phyloP scores from a whole-genome alignment of 2,113 vertebrate species.

The Bambusicola thoracicus region DNA sequence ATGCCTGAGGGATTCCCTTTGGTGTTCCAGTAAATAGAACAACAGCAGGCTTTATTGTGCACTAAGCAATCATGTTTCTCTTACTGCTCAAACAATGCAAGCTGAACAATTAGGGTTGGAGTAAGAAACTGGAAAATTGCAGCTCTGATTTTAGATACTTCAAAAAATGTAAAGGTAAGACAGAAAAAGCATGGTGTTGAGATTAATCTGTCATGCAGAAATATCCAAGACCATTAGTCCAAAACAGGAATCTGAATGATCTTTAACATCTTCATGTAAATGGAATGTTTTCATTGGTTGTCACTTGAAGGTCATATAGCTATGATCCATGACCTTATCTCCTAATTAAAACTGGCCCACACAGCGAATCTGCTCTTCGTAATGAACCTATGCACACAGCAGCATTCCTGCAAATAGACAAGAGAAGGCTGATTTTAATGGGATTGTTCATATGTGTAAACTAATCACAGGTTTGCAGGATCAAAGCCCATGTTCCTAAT shows the following conservation, averaged over 20 bases:
- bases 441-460: neutral
- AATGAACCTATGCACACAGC: accelerated
- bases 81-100: neutral
- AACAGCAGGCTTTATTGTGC: neutral
- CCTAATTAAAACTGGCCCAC: neutral
- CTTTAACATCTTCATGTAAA: neutral
- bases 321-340: neutral
- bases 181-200: neutral
- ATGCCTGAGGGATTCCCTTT: conserved; percentile 69
- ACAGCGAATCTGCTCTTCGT: neutral
- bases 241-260: neutral
- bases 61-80: neutral
- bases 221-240: neutral
- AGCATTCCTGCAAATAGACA: neutral
- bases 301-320: neutral
- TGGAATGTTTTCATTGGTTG: neutral
- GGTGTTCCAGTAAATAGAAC: conserved; percentile 30
- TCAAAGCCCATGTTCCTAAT: neutral
- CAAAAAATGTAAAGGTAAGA: neutral
- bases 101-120: neutral
- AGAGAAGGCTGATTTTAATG: neutral
- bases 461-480: neutral
- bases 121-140: neutral
- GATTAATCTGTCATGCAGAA: neutral
- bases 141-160: neutral